Base-by-base conservation (phyloP, 1,140 invertebrate genomes). In the Lethocerus indicus region DNA sequence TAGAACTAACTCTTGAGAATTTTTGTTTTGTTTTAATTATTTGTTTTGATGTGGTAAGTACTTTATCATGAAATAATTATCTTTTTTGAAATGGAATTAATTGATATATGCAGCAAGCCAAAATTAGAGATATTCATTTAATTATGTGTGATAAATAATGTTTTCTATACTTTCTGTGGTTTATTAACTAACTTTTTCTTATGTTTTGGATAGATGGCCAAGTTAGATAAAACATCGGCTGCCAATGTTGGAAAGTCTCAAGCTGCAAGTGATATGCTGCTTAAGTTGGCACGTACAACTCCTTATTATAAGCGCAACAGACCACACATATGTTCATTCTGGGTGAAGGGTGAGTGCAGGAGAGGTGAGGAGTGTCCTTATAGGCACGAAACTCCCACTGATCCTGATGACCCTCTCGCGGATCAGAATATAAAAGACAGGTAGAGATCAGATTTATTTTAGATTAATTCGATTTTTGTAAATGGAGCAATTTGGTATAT, bases 311-410 rank as follows among this genome's bases (percentile, higher is more conserved):
- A 98, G 62, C 70, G 96, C 43, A 99, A 99, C 63, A 72, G 92
- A 56, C 94, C 96, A 0, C 96, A 99, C 65, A 96, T 99, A 39
- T 99, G 96, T 67, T 98, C 93, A 0, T 99, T 99, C 66, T 99
- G 94, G 91, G 94, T 99, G 0, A 99, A 99, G 70, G 96, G 95
- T 1, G 95, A 98, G 66, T 99, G 96, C 65, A 85, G 94, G 61
- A 72, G 96, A 66, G 96, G 96, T 14, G 95, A 99, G 69, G 96
- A 99, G 63, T 99, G 96, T 71, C 96, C 96, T 0, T 99, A 98
- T 64, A 75, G 96, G 20, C 96, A 99, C 62, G 96, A 99, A 63
- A 97, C 96, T 61, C 96, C 96, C 2, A 97, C 92, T 18, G 95
- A 99, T 70, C 95, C 95, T 1, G 96, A 99, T 69, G 96, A 99